Evolutionary conservation across 2,888 invertebrate genomes (phyloP).

Genomic region (Hoplodrina ambigua): DNA sequence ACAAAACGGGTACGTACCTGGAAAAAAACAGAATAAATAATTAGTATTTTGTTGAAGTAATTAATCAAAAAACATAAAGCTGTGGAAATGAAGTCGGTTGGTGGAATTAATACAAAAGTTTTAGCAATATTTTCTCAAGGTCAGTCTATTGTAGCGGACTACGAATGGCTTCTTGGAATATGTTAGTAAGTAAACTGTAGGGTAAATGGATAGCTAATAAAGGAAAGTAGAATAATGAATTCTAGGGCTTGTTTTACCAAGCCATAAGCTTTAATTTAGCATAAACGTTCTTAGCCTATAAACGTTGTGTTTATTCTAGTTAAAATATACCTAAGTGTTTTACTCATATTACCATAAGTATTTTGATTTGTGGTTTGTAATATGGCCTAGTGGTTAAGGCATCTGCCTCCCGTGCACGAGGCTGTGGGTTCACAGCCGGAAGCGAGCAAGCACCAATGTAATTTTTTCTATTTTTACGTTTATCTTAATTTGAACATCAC

Average conservation of each 20-base stretch:
- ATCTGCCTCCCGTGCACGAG: no score
- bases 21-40: slow-evolving; percentile 52
- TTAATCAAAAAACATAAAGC: slow-evolving; percentile 26
- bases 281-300: neutral
- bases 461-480: no score
- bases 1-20: slow-evolving; percentile 64
- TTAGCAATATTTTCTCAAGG: slow-evolving; percentile 23
- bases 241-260: slow-evolving; percentile 1
- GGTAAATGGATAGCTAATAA: slow-evolving; percentile 9
- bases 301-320: neutral
- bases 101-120: slow-evolving; percentile 20
- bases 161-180: slow-evolving; percentile 39
- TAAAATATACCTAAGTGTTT: neutral
- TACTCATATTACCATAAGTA: no score
- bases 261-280: slow-evolving; percentile 7
- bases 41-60: slow-evolving; percentile 38
- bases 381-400: no score
- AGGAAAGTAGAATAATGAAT: slow-evolving; percentile 21
- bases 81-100: slow-evolving; percentile 1
- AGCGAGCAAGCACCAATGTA: no score
- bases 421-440: no score
- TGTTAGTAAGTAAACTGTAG: slow-evolving; percentile 13
- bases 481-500: no score
- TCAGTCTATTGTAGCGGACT: slow-evolving; percentile 19
- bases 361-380: no score